Evolutionary conservation across 2,113 vertebrate species (phyloP).

Genomic region (Chauna torquata): DNA sequence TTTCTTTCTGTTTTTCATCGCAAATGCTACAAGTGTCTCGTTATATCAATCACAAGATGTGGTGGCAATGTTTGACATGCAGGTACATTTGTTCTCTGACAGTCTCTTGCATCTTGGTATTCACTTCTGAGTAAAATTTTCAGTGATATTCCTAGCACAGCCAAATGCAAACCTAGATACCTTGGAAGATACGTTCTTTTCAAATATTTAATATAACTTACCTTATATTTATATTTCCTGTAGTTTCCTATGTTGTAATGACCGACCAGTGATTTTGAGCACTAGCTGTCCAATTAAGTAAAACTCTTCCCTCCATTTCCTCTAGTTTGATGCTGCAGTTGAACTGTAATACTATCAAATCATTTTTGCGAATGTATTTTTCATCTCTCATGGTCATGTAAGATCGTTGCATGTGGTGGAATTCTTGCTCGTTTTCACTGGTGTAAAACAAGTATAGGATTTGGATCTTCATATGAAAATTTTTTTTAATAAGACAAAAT

Average conservation of each 20-base stretch:
- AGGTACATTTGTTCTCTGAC: background rate
- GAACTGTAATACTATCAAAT: background rate
- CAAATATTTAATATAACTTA: background rate
- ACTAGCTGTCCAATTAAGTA: background rate
- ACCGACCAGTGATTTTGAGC: background rate
- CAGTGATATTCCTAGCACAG: background rate
- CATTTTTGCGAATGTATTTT: background rate
- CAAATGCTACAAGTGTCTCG: background rate
- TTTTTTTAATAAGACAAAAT: slow-evolving; percentile 17
- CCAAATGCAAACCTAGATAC: background rate
- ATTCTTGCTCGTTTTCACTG: background rate
- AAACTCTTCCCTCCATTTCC: background rate
- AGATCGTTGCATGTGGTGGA: background rate
- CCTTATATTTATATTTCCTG: background rate
- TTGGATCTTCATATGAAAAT: background rate
- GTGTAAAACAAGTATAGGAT: background rate
- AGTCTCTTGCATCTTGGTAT: background rate
- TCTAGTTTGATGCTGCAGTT: background rate
- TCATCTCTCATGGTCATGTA: background rate
- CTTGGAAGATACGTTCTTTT: background rate
- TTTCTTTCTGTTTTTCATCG: background rate
- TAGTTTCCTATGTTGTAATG: background rate
- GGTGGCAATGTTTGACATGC: background rate
- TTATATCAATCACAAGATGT: background rate
- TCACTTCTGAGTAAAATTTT: background rate